phyloP scores from a whole-genome alignment of 2,113 vertebrate species.

The Ochotona curzoniae region DNA sequence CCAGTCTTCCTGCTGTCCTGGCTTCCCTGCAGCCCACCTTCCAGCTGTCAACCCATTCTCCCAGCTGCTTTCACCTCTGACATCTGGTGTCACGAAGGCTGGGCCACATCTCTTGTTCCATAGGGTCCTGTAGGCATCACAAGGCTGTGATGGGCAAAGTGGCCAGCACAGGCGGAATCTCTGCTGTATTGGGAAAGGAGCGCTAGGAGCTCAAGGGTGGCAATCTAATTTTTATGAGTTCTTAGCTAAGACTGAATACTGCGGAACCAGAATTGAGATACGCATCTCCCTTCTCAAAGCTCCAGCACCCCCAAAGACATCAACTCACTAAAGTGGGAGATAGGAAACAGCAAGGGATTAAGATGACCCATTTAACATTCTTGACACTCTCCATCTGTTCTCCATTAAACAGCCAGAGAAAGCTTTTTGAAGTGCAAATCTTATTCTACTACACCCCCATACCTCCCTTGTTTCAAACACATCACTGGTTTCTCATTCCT shows the following conservation, averaged over 20 bases:
- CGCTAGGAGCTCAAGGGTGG: background rate
- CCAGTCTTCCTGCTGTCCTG: background rate
- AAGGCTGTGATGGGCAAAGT: background rate
- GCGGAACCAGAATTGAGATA: constrained; percentile 45
- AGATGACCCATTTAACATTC: constrained; percentile 59
- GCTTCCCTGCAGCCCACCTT: background rate
- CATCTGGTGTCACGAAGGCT: background rate
- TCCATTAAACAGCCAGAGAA: background rate
- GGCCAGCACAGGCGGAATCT: background rate
- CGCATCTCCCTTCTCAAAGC: constrained; percentile 16
- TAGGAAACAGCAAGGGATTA: constrained; percentile 45
- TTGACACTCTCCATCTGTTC: constrained; percentile 52
- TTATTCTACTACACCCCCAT: background rate
- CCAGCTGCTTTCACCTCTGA: background rate
- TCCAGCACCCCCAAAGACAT: constrained; percentile 40
- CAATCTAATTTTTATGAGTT: constrained; percentile 24
- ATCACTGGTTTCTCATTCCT: background rate
- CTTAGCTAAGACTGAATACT: constrained; percentile 2
- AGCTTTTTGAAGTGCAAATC: constrained; percentile 55
- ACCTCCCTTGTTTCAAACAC: background rate
- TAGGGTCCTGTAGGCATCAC: background rate
- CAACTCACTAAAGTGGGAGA: constrained; percentile 45
- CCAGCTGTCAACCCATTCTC: background rate
- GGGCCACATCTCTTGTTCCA: background rate
- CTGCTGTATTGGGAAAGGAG: background rate